A percentile compares a stretch with the other conserved stretches of the same genome.
Evolutionary conservation across 2,797 vertebrate genomes (phyloP).

Genomic region (Onychomys torridus): DNA sequence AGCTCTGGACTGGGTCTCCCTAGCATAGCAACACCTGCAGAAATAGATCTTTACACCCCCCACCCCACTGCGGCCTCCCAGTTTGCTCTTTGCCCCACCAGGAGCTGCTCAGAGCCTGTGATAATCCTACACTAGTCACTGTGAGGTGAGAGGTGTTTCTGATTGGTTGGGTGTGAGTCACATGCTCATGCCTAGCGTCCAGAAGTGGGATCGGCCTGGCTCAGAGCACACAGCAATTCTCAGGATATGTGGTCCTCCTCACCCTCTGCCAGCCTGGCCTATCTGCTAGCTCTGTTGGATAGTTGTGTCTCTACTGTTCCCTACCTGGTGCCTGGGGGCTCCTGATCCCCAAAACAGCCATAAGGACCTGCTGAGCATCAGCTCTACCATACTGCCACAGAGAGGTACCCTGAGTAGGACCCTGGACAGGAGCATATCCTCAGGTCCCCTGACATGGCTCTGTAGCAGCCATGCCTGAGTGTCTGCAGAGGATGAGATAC

Average conservation of each 20-base stretch:
- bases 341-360: neutral
- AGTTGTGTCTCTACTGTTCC: neutral
- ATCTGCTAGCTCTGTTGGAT: neutral
- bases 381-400: neutral
- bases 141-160: neutral
- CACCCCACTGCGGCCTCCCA: neutral
- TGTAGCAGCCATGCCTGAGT: neutral
- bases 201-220: neutral
- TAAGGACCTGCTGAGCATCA: neutral
- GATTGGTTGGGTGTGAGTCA: neutral
- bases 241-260: neutral
- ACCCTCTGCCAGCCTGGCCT: neutral
- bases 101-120: neutral
- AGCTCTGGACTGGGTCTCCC: neutral
- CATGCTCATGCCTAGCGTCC: neutral
- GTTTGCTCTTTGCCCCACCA: neutral
- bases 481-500: neutral
- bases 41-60: neutral
- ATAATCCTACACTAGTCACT: neutral
- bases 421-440: neutral
- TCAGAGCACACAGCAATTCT: constrained; percentile 10
- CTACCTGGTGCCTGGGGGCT: neutral
- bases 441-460: neutral
- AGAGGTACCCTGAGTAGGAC: neutral
- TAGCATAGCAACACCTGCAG: neutral